Percentiles rank a stretch among this genome's conserved stretches.
These are phyloP conservation scores for Corythaixoides concolor DNA, from an alignment of 2,113 vertebrate species.

Conservation along the genomic window DNA sequence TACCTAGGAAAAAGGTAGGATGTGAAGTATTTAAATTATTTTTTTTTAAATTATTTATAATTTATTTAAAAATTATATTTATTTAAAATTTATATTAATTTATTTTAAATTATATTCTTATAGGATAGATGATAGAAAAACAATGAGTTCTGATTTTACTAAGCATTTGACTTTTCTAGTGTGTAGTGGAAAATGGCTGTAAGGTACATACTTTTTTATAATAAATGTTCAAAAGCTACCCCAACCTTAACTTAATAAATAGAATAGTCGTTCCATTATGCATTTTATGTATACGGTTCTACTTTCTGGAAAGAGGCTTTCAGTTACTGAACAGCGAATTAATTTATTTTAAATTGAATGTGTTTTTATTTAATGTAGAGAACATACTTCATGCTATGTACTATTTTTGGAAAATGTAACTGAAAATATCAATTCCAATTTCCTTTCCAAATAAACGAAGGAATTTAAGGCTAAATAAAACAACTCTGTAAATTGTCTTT, in stretches of 20 bases:
- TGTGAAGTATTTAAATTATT: neutral
- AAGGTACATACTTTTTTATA: neutral
- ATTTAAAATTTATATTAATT: too few species aligned
- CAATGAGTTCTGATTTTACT: neutral
- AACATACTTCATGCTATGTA: neutral
- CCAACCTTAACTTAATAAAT: neutral
- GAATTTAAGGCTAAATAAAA: slow-evolving; percentile 9
- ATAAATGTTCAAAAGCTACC: neutral
- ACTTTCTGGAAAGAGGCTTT: neutral
- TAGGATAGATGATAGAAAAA: neutral
- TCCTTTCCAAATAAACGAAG: neutral
- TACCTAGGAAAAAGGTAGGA: neutral
- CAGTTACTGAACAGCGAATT: neutral
- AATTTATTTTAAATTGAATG: neutral
- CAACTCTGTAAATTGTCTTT: neutral
- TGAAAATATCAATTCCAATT: neutral
- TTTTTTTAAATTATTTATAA: too few species aligned
- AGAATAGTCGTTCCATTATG: neutral
- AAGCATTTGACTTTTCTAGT: neutral
- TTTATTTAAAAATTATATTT: too few species aligned
- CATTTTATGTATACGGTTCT: neutral
- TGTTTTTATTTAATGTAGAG: neutral
- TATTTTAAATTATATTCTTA: neutral
- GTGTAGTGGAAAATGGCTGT: neutral
- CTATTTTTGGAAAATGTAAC: neutral